Evolutionary conservation across 1,140 invertebrate genomes (phyloP).

Genomic region (Reticulitermes speratus): DNA sequence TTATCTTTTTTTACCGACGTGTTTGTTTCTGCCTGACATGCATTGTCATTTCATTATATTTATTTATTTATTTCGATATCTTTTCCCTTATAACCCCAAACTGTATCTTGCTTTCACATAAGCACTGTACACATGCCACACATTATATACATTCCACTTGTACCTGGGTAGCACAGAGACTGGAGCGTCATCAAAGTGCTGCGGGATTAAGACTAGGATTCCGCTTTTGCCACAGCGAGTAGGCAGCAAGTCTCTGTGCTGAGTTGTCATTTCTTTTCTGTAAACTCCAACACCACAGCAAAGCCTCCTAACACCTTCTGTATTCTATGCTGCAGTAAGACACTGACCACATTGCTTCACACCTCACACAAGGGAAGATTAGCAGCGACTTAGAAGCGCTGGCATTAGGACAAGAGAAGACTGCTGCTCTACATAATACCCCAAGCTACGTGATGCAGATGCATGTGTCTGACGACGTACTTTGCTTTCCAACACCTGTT

Average conservation of each 20-base stretch:
- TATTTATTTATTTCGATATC: not conserved
- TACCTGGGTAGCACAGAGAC: not conserved
- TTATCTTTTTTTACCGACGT: too few species aligned
- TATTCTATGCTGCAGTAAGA: constrained; percentile 7
- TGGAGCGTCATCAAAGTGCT: not conserved
- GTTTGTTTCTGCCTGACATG: too few species aligned
- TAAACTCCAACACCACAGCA: not conserved
- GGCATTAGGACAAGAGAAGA: not conserved
- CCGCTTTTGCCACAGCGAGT: not conserved
- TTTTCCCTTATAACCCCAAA: not conserved
- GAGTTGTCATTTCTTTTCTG: constrained; percentile 12
- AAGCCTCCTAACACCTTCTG: not conserved
- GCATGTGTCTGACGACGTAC: not conserved
- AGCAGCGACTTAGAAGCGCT: not conserved
- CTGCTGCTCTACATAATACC: not conserved
- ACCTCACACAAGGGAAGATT: constrained; percentile 8
- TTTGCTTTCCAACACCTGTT: not conserved
- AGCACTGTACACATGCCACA: not conserved
- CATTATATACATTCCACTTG: not conserved
- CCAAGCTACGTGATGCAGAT: not conserved
- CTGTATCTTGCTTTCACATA: not conserved
- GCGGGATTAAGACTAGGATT: not conserved
- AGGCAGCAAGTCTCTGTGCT: not conserved
- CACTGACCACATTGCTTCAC: not conserved
- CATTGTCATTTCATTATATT: too few species aligned